Percentiles rank a stretch among this genome's conserved stretches.
Conservation (phyloP, 2,113 vertebrate species). For the Caretta caretta region DNA sequence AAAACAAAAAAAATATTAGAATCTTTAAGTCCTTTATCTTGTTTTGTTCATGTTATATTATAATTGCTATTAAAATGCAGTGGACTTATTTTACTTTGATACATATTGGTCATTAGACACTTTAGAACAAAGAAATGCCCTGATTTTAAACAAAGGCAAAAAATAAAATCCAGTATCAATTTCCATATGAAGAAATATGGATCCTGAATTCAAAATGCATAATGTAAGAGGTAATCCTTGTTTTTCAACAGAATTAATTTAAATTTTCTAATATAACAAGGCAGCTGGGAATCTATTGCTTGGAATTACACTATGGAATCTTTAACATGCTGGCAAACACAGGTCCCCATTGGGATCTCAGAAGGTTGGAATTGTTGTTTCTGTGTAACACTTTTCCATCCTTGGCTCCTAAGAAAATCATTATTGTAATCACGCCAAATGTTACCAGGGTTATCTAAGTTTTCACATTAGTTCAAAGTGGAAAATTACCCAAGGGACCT, state of each 20-base stretch:
- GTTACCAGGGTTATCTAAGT: not conserved
- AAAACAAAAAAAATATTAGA: not conserved
- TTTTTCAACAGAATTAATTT: slow-evolving; percentile 5
- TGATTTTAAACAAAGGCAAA: not conserved
- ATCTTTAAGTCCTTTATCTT: not conserved
- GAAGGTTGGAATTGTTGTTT: not conserved
- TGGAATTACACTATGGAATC: not conserved
- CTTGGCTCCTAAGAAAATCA: not conserved
- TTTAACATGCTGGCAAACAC: not conserved
- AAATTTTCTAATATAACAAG: slow-evolving; percentile 28
- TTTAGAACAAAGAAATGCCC: not conserved
- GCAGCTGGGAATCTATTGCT: not conserved
- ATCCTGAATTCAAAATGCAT: not conserved
- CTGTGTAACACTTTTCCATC: not conserved
- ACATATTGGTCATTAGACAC: not conserved
- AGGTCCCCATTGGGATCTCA: not conserved
- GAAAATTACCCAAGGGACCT: not conserved
- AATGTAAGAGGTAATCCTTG: not conserved
- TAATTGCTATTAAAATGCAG: not conserved
- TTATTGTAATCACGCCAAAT: not conserved
- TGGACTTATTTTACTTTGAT: not conserved
- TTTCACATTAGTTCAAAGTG: not conserved
- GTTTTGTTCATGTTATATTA: not conserved
- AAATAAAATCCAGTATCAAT: not conserved
- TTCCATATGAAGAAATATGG: not conserved